A percentile compares a stretch with the other conserved stretches of the same genome.
phyloP scores from a whole-genome alignment of 2,113 vertebrate genomes.

The Xyrauchen texanus region DNA sequence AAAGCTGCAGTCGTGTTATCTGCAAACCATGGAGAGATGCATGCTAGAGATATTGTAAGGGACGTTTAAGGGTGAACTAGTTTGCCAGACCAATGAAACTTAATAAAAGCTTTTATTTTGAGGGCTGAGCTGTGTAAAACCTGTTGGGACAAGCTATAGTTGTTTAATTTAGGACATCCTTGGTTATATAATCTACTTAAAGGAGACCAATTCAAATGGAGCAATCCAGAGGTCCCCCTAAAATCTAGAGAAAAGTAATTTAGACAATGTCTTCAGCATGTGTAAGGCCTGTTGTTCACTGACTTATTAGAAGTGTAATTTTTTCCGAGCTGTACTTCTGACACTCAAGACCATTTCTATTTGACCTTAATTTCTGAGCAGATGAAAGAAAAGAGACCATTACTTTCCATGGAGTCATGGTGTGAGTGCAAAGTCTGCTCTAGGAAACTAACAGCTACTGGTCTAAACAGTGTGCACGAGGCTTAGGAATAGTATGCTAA shows the following conservation, averaged over 20 bases:
- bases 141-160: too few species aligned
- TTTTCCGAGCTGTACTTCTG: conserved; percentile 28
- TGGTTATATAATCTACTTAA: neutral
- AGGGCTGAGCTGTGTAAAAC: neutral
- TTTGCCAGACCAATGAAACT: neutral
- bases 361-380: conserved; percentile 5
- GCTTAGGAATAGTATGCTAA: conserved; percentile 57
- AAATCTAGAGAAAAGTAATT: neutral
- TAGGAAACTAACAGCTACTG: conserved; percentile 31
- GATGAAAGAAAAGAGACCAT: neutral
- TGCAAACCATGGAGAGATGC: neutral
- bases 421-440: neutral
- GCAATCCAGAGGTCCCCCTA: neutral
- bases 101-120: neutral
- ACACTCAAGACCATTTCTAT: conserved; percentile 7
- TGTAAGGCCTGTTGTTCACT: neutral
- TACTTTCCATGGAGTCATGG: conserved; percentile 33
- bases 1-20: conserved; percentile 12
- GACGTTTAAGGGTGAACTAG: too few species aligned
- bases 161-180: too few species aligned
- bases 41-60: neutral
- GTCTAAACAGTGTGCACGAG: conserved; percentile 15
- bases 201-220: conserved; percentile 3
- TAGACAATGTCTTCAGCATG: conserved; percentile 14
- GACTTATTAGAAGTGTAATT: neutral